Evolutionary conservation across 2,888 invertebrate genomes (phyloP).

Genomic region (Melinaea marsaeus): DNA sequence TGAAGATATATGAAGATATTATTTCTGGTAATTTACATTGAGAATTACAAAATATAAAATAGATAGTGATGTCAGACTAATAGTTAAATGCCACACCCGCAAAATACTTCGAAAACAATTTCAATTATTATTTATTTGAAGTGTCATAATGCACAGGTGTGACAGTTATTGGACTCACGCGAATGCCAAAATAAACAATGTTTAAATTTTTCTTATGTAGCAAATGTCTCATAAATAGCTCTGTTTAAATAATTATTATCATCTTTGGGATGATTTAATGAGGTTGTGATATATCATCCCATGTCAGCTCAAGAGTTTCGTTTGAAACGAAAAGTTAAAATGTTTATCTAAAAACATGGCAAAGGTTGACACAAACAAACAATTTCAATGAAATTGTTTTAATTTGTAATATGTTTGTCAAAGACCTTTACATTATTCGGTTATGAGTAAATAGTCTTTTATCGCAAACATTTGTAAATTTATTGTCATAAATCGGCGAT

Average conservation of each 20-base stretch:
- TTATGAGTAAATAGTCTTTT: too few relatives aligned
- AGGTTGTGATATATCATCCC: conserved; percentile 19
- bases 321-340: too few relatives aligned
- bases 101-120: conserved; percentile 15
- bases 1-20: too few relatives aligned
- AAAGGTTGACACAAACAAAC: too few relatives aligned
- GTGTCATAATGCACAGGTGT: conserved; percentile 44
- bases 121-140: conserved; percentile 31
- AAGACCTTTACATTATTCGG: too few relatives aligned
- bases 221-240: conserved; percentile 28
- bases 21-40: too few relatives aligned
- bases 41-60: too few relatives aligned
- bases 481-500: too few relatives aligned
- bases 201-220: conserved; percentile 34
- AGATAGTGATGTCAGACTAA: neutral
- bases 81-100: conserved; percentile 9
- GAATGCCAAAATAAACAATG: conserved; percentile 43
- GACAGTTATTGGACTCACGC: conserved; percentile 39
- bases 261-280: conserved; percentile 23
- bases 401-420: too few relatives aligned
- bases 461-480: too few relatives aligned
- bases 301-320: neutral
- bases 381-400: too few relatives aligned
- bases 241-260: conserved; percentile 27
- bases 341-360: too few relatives aligned